Conservation (phyloP, 2,797 vertebrate species). For the Anguilla anguilla region DNA sequence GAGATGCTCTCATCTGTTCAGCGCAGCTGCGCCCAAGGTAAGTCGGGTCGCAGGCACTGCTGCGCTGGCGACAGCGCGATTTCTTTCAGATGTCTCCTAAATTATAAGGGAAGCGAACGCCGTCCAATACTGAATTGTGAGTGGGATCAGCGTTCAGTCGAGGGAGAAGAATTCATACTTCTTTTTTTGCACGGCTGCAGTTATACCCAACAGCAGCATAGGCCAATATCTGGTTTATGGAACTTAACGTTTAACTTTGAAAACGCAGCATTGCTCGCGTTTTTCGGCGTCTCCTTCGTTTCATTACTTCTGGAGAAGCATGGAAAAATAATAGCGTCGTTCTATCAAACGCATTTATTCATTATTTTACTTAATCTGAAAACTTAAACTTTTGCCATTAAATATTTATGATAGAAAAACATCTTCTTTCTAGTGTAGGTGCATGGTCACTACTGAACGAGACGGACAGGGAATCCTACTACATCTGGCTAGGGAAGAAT, state of each 20-base stretch:
- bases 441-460: neutral
- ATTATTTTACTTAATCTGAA: neutral
- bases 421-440: neutral
- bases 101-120: slow-evolving; percentile 6
- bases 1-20: slow-evolving; percentile 1
- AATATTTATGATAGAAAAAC: neutral
- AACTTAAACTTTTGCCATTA: slow-evolving; percentile 3
- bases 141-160: neutral
- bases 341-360: neutral
- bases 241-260: neutral
- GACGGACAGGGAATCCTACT: neutral
- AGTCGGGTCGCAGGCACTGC: slow-evolving; percentile 16
- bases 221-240: neutral
- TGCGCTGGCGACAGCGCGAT: slow-evolving; percentile 16
- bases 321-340: neutral
- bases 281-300: neutral
- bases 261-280: neutral
- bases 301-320: neutral
- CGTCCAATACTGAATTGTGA: slow-evolving; percentile 36
- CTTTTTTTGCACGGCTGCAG: neutral
- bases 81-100: slow-evolving; percentile 10
- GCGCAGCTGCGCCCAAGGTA: slow-evolving; percentile 17
- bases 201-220: neutral
- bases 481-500: neutral
- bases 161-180: neutral